Percentiles rank a stretch among this genome's conserved stretches.
These are phyloP conservation scores for Coccyzus lansbergi DNA, from an alignment of 2,797 vertebrate species.

Conservation along the genomic window DNA sequence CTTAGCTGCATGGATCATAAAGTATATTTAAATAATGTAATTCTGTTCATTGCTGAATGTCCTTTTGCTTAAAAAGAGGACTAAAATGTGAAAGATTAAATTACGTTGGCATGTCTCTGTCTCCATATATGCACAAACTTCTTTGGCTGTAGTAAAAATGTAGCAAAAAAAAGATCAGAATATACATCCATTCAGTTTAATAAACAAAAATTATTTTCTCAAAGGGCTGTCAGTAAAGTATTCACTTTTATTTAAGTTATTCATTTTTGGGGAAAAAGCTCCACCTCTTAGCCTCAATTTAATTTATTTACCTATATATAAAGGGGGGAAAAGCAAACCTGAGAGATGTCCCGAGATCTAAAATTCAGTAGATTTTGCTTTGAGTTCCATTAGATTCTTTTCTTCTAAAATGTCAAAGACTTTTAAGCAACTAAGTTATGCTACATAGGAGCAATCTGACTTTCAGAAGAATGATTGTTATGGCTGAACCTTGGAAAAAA, in stretches of 20 bases:
- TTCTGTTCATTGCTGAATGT: background rate
- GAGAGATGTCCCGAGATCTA: background rate
- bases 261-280: background rate
- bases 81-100: background rate
- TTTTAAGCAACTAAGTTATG: conserved; percentile 7
- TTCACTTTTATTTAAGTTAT: background rate
- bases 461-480: conserved; percentile 16
- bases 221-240: background rate
- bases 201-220: background rate
- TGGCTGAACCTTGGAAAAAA: conserved; percentile 17
- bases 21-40: background rate
- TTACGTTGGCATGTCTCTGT: background rate
- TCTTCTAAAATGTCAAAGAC: conserved; percentile 21
- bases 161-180: background rate
- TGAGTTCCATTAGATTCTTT: conserved; percentile 13
- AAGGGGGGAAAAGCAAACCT: background rate
- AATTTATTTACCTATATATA: background rate
- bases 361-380: conserved; percentile 20
- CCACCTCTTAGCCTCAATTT: background rate
- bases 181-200: background rate
- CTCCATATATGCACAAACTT: background rate
- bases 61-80: background rate
- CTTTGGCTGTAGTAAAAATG: background rate
- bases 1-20: background rate
- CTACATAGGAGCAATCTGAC: background rate